These are phyloP conservation scores for Nansenia antarctica DNA, from an alignment of 2,113 vertebrate genomes.

Conservation along the genomic window DNA sequence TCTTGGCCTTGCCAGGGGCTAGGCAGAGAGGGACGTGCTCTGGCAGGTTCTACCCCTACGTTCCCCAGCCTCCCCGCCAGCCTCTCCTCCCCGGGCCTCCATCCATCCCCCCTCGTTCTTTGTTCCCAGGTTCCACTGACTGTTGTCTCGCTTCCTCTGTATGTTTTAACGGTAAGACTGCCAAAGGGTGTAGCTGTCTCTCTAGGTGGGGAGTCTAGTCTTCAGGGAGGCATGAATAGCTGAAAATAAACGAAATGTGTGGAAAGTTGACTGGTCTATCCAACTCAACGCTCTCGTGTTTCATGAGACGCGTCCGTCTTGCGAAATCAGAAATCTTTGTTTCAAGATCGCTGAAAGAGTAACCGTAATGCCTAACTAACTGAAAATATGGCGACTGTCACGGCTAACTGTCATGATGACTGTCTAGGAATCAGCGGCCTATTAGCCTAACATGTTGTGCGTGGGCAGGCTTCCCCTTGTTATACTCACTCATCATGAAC, in stretches of 20 bases:
- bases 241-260: neutral
- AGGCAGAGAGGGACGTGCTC: constrained; percentile 20
- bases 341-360: no score
- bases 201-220: neutral
- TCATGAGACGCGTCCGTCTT: no score
- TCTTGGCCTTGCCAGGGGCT: constrained; percentile 1
- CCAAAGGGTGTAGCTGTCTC: constrained; percentile 14
- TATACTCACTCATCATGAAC: no score
- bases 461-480: no score
- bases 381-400: no score
- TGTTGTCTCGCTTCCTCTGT: neutral
- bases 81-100: neutral
- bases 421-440: no score
- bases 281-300: neutral
- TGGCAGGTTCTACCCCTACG: constrained; percentile 14
- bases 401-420: no score
- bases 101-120: constrained; percentile 11
- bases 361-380: no score
- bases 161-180: constrained; percentile 1
- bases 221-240: neutral
- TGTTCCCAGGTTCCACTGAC: constrained; percentile 2
- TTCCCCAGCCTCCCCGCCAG: constrained; percentile 9
- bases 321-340: no score
- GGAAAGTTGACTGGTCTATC: neutral
- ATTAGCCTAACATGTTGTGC: no score